Base-by-base conservation (phyloP, 2,888 invertebrate genomes). In the Microctonus brassicae region DNA sequence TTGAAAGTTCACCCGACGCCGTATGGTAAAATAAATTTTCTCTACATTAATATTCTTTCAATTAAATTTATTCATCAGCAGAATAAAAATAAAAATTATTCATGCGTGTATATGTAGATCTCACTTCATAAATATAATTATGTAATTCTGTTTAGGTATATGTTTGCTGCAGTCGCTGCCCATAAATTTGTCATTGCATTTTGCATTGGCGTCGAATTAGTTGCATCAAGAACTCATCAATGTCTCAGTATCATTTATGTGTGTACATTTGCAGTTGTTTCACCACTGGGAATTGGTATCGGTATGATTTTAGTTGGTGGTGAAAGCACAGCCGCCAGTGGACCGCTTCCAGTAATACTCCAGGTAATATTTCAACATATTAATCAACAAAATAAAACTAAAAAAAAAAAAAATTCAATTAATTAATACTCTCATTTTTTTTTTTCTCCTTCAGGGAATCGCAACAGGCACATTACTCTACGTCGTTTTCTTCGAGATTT, bases 401-500 rank as follows among this genome's bases (percentile, higher is more conserved):
- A 9, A 64, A 2, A 24, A 9, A 13, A 0, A 13, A n/a, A 13
- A 20, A 24, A 26, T 10, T 17, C 0, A 17, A 26, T n/a, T 11
- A 20, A 17, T 24, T 5, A 36, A 52, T 29, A 2, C n/a, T 22
- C 11, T 42, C 5, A 33, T 47, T 52, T 24, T 39, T 53, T 47
- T 42, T 24, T 39, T 53, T 47, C 33, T 20, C 1, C 2, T 24
- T 29, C 94, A 97, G 89, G 97, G 97, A 2, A 88, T 98, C 72
- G 97, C 98, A 0, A 93, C 95, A 58, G 98, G 98, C 13, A 98
- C 98, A 0, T 91, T 98, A 55, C 89, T 98, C 3, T 98, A 97
- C 88, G 96, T 98, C 17, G 97, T 97, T n/a, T 97, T 97, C 89
- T 97, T 98, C 87, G 98, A 98, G 89, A 95, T 98, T 68, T 90